Percentiles rank a stretch among this genome's conserved stretches.
Evolutionary conservation across 2,888 invertebrate species (phyloP).

Genomic region (Laothoe populi): DNA sequence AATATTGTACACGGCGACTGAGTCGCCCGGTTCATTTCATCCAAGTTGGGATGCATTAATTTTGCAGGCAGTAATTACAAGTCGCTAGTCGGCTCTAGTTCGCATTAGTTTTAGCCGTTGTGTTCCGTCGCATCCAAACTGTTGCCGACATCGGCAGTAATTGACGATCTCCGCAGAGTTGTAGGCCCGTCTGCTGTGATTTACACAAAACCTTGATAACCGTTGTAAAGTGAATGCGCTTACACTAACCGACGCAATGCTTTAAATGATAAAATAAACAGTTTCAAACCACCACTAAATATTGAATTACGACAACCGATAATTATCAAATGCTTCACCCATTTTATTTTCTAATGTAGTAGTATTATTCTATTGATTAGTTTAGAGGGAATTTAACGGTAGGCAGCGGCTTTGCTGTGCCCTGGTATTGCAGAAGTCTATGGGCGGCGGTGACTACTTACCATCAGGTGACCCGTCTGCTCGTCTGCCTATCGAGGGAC

Average conservation of each 20-base stretch:
- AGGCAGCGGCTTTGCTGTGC: too few species aligned
- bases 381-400: not conserved
- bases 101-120: conserved; percentile 77
- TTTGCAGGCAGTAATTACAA: conserved; percentile 83
- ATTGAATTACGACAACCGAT: conserved; percentile 13
- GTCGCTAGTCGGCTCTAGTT: conserved; percentile 75
- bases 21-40: conserved; percentile 80
- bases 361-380: not conserved
- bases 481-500: too few species aligned
- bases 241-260: conserved; percentile 9
- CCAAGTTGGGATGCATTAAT: conserved; percentile 82
- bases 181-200: conserved; percentile 69
- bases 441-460: too few species aligned
- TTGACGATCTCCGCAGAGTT: conserved; percentile 70
- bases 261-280: conserved; percentile 11
- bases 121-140: conserved; percentile 65
- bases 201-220: conserved; percentile 64
- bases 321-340: not conserved
- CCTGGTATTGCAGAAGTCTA: too few species aligned
- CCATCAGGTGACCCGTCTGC: too few species aligned
- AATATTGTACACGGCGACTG: conserved; percentile 40
- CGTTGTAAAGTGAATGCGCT: conserved; percentile 30
- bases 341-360: not conserved
- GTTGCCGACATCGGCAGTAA: conserved; percentile 64
- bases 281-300: conserved; percentile 9